Evolutionary conservation across 2,797 vertebrate genomes (phyloP), one percentile per base, ranked within the genome.

Genomic region (Falco rusticolus): DNA sequence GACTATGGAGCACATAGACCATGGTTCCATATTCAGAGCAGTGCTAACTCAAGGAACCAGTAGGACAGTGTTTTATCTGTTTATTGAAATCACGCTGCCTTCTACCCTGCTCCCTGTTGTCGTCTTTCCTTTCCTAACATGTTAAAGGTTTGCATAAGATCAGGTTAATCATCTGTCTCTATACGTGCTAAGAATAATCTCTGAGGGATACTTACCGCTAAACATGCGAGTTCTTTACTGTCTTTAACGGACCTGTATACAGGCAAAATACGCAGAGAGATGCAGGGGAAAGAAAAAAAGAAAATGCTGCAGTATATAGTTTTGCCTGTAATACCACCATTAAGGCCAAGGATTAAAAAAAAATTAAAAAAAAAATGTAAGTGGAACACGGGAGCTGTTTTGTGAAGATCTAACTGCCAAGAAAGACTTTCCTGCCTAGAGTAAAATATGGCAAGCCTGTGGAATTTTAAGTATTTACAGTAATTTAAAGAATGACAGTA

Each of bases 391-490:
- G 75, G 37, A 22, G 63, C 50, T 71, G 63, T 50, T 53, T 76
- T 70, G 31, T 69, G 45, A 72, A 66, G 47, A 37, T 50, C 16
- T 21, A 66, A 61, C 66, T 87, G 63, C 25, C 37, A 54, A 84
- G 37, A 29, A 65, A 79, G 71, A 20, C 34, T 24, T 8, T 60
- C 8, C 47, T 68, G 20, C 83, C 29, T 70, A 66, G 20, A 70
- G 51, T 34, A 78, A 29, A 65, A 87, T 63, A 20, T 66, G 54
- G 25, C n/a, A 83, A 86, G 80, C 54, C 20, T 80, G 37, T 39
- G 72, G 59, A 37, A 75, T 69, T 83, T 26, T 57, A 80, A 84
- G 53, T 66, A 80, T 90, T 81, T 94, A 63, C 45, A 53, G 8
- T 50, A 34, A 33, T 76, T 51, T 69, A 47, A 76, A 59, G 60